Evolutionary conservation across 2,113 vertebrate genomes (phyloP), one percentile per base, ranked within the genome.

Genomic region (Prionailurus bengalensis): DNA sequence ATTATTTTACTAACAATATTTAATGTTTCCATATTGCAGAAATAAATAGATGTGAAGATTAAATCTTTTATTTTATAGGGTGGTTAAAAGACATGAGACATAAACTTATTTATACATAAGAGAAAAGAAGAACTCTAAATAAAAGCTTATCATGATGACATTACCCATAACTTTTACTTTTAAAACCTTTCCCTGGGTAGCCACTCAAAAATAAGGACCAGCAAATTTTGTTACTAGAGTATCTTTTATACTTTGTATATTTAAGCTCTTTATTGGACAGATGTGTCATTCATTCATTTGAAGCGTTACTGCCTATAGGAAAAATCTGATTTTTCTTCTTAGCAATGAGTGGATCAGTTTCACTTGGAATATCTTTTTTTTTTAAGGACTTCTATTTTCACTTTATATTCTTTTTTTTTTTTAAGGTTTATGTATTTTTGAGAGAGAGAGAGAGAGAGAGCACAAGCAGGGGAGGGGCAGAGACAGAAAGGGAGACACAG

Each of bases 61-160:
- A 96, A 97, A 89, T 79, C 66, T 93, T 97, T 93, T 92, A 96
- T 97, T 94, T 91, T 88, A 95, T 15, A 89, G 76, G 7, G 0
- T 80, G 89, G 92, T 91, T 79, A 76, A 95, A 94, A 94, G 66
- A 89, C 78, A 93, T 61, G 19, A 89, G 84, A 90, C 58, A 82
- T 89, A 88, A 91, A 83, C 42, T 48, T 91, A 86, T 80, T 39
- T 96, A 91, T 58, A 95, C 13, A 94, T 89, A 89, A 85, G 87
- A 29, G 48, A 91, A 95, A 94, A 61, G 79, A 79, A 91, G 17
- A 87, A 92, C 88, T 89, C 61, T 89, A 95, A 91, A 83, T 51
- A 96, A 94, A 65, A 85, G 25, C 42, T 89, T 91, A 88, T 84
- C 63, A 48, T 73, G 45, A 65, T 33, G 10, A 61, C 3, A 80